Evolutionary conservation across 1,140 invertebrate genomes (phyloP).

Genomic region (Sipha flava): DNA sequence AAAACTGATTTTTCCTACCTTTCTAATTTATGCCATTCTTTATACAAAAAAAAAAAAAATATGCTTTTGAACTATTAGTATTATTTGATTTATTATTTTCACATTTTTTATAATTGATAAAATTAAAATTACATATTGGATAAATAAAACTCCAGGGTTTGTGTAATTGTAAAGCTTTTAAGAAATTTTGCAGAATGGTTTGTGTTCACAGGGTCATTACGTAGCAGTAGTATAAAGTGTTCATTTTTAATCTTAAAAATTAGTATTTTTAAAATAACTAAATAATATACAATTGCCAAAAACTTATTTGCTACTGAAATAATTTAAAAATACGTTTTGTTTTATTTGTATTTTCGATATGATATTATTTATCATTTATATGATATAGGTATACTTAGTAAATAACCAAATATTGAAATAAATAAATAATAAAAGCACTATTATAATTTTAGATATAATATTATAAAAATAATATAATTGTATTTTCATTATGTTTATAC

Average conservation of each 20-base stretch:
- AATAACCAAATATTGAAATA: not conserved
- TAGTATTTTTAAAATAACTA: not conserved
- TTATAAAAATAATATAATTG: not conserved
- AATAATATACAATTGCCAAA: not conserved
- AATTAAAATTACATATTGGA: not conserved
- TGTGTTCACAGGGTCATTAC: constrained; percentile 26
- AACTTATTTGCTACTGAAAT: not conserved
- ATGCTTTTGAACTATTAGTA: not conserved
- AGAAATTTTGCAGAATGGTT: not conserved
- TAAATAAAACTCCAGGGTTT: not conserved
- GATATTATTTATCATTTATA: not conserved
- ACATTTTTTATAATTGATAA: not conserved
- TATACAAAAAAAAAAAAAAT: not conserved
- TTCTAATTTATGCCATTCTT: not conserved
- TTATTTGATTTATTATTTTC: not conserved
- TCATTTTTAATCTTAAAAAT: not conserved
- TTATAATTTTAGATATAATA: not conserved
- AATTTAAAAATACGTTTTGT: not conserved
- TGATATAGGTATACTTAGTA: not conserved
- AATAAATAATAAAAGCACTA: not conserved
- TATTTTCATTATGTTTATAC: not conserved
- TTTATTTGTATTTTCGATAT: not conserved
- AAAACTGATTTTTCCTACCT: not conserved
- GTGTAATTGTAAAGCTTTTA: not conserved
- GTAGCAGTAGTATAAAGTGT: not conserved